phyloP scores from a whole-genome alignment of 1,140 invertebrate genomes.

The Megalonaias nervosa region DNA sequence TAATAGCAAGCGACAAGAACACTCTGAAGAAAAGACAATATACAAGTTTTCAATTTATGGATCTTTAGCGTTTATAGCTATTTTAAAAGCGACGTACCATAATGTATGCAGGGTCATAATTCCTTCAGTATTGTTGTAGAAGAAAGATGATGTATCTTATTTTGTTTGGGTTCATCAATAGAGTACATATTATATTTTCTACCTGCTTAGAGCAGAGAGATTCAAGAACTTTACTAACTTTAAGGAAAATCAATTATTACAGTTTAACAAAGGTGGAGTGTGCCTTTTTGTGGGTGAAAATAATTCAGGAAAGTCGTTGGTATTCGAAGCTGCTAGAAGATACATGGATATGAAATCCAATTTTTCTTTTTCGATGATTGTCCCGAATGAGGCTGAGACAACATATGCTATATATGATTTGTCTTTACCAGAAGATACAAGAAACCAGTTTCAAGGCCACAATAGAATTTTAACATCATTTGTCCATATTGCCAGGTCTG shows the following conservation, averaged over 20 bases:
- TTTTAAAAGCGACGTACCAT: too few relatives aligned
- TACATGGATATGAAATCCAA: conserved; percentile 8
- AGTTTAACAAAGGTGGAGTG: not conserved
- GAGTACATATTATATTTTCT: too few relatives aligned
- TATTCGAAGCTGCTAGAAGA: conserved; percentile 26
- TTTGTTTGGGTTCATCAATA: too few relatives aligned
- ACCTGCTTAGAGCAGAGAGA: conserved; percentile 2
- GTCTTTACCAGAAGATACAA: conserved; percentile 4
- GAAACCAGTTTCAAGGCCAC: not conserved
- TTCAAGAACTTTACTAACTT: conserved; percentile 18
- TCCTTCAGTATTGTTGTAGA: too few relatives aligned
- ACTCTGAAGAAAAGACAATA: too few relatives aligned
- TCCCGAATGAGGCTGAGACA: not conserved
- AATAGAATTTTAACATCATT: not conserved
- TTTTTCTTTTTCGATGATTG: not conserved
- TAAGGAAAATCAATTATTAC: conserved; percentile 3
- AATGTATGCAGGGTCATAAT: too few relatives aligned
- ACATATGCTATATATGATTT: conserved; percentile 6
- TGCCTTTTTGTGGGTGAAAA: conserved; percentile 20
- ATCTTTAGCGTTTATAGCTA: too few relatives aligned
- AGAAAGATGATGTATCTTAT: too few relatives aligned
- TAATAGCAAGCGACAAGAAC: too few relatives aligned
- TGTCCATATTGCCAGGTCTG: not conserved
- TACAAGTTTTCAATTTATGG: too few relatives aligned
- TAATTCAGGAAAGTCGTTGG: conserved; percentile 13